These are phyloP conservation scores for Psephotus haematonotus DNA, from an alignment of 2,113 vertebrate species.

Conservation along the genomic window DNA sequence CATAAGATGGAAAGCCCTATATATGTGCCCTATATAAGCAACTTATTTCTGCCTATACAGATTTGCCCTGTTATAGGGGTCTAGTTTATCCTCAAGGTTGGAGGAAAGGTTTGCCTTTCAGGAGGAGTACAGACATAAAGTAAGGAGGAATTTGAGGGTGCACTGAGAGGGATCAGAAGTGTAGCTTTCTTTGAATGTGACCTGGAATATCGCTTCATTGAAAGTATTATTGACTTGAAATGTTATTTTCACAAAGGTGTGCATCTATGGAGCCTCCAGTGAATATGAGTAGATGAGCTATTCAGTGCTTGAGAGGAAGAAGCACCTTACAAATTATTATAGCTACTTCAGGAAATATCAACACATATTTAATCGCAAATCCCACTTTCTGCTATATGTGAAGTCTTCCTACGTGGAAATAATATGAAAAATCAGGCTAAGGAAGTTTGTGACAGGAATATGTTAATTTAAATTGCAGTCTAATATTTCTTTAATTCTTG, in stretches of 20 bases:
- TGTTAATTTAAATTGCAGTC: neutral
- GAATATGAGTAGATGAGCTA: neutral
- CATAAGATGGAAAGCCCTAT: neutral
- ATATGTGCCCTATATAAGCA: neutral
- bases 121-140: neutral
- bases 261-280: neutral
- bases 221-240: neutral
- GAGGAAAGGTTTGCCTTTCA: neutral
- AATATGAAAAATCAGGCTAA: neutral
- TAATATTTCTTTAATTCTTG: neutral
- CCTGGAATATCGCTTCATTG: neutral
- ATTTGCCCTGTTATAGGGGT: neutral
- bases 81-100: fast-evolving
- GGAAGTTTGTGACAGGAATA: neutral
- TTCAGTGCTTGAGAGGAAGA: neutral
- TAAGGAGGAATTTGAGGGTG: neutral
- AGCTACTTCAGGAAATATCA: neutral
- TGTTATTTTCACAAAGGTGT: neutral
- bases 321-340: neutral
- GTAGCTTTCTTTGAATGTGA: neutral
- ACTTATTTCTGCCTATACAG: neutral
- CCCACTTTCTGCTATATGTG: neutral
- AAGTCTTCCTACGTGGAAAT: neutral
- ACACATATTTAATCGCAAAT: neutral
- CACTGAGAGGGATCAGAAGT: neutral